These are phyloP conservation scores for Stictocephala bisonia DNA, from an alignment of 2,888 invertebrate species.

Conservation along the genomic window DNA sequence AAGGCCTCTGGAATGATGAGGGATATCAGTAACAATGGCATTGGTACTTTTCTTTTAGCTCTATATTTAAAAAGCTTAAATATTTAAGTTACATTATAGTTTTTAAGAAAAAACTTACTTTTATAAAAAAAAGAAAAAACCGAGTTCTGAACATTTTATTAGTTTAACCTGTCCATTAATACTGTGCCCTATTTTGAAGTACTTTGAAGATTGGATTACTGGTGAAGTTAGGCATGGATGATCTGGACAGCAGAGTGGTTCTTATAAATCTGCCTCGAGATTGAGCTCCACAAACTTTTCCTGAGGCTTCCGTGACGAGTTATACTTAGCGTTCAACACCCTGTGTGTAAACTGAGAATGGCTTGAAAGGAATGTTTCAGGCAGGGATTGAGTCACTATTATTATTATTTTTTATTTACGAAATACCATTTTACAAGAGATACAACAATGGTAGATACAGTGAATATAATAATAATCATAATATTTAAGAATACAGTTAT, in stretches of 20 bases:
- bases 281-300: slow-evolving; percentile 50
- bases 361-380: not conserved
- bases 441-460: too few species aligned
- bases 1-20: not conserved
- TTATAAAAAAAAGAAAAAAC: too few species aligned
- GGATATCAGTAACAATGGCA: not conserved
- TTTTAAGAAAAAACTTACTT: not conserved
- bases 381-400: not conserved
- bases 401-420: slow-evolving; percentile 3
- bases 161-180: too few species aligned
- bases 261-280: slow-evolving; percentile 24
- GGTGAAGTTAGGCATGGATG: slow-evolving; percentile 48
- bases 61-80: slow-evolving; percentile 15
- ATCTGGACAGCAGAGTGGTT: slow-evolving; percentile 49
- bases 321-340: slow-evolving; percentile 45
- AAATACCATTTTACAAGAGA: too few species aligned
- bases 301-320: slow-evolving; percentile 48
- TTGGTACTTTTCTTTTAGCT: not conserved
- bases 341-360: not conserved
- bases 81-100: slow-evolving; percentile 1
- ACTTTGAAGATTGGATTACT: too few species aligned
- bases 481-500: too few species aligned
- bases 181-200: too few species aligned
- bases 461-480: too few species aligned
- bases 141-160: too few species aligned